A percentile compares a stretch with the other conserved stretches of the same genome.
Conservation (phyloP, 2,113 vertebrate species). For the Fukomys damarensis region DNA sequence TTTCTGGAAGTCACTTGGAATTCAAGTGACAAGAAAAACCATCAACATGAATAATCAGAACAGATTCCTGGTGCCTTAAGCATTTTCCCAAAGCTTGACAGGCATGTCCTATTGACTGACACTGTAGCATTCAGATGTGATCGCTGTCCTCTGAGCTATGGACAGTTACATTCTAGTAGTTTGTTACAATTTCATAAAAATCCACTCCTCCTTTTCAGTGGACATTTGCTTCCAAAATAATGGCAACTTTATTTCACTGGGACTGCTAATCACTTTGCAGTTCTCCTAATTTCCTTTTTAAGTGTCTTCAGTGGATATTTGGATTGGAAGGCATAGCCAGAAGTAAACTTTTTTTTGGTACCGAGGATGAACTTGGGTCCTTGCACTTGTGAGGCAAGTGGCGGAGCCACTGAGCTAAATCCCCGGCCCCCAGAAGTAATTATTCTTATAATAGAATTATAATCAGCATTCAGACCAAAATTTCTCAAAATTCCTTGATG, state of each 20-base stretch:
- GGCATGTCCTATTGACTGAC: background rate
- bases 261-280: background rate
- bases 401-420: too few relatives aligned
- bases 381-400: too few relatives aligned
- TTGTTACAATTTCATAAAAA: slow-evolving; percentile 1
- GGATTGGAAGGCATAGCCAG: slow-evolving; percentile 30
- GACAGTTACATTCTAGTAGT: background rate
- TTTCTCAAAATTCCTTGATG: slow-evolving; percentile 35
- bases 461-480: slow-evolving; percentile 30
- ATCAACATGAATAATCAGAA: background rate
- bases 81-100: slow-evolving; percentile 19
- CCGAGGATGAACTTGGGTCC: too few relatives aligned
- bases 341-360: too few relatives aligned
- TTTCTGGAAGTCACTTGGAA: slow-evolving; percentile 57
- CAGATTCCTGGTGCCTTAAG: background rate
- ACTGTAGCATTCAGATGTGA: background rate
- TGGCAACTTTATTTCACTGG: background rate
- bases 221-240: slow-evolving; percentile 54
- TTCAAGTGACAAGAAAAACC: background rate
- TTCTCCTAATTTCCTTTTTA: slow-evolving; percentile 45
- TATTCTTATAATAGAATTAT: slow-evolving; percentile 35
- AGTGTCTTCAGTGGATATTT: slow-evolving; percentile 47
- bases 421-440: slow-evolving; percentile 58
- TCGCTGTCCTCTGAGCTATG: background rate
- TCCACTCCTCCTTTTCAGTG: background rate